These are phyloP conservation scores for Nymphicus hollandicus DNA, from an alignment of 2,113 vertebrate species.

Conservation along the genomic window DNA sequence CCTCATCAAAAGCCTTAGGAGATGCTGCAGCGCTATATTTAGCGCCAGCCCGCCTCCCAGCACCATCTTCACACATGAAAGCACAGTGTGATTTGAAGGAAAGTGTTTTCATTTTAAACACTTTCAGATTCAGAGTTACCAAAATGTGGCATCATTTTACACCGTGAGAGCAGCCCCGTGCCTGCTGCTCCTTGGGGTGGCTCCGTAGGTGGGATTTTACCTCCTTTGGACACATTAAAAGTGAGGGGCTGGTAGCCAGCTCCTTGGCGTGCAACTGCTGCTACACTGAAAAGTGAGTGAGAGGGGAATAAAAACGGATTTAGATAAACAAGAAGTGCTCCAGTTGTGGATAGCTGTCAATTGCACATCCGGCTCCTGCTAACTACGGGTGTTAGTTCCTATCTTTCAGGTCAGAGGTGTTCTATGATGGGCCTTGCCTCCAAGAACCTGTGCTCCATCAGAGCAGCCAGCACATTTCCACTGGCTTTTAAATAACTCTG, in stretches of 20 bases:
- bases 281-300: neutral
- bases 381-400: neutral
- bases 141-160: neutral
- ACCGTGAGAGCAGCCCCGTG: neutral
- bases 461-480: neutral
- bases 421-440: neutral
- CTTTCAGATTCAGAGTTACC: neutral
- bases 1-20: neutral
- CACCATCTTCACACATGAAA: neutral
- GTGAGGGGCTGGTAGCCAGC: neutral
- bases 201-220: neutral
- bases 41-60: neutral
- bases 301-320: neutral
- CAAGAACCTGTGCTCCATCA: neutral
- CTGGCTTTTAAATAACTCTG: slow-evolving; percentile 9
- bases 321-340: neutral
- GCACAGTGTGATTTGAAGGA: neutral
- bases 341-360: neutral
- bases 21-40: neutral
- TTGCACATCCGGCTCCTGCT: neutral
- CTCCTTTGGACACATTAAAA: neutral
- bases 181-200: neutral
- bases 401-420: neutral
- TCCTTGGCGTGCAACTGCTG: neutral
- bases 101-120: neutral